Base-by-base conservation (phyloP, 1,140 invertebrate genomes). In the Diuraphis noxia region DNA sequence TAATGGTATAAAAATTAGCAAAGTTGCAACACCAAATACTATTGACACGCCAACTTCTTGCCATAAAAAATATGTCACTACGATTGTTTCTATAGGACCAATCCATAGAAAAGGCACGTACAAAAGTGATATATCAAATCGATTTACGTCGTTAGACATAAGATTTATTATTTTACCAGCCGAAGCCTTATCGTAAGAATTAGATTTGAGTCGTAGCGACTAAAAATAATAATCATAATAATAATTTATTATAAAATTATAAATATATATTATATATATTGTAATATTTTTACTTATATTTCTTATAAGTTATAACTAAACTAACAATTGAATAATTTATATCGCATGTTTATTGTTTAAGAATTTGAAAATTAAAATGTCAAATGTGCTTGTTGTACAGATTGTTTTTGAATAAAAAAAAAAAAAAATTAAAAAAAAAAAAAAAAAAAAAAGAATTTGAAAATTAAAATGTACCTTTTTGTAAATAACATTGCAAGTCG, bases 81-180 rank as follows among this genome's bases (percentile, higher is more conserved):
- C 95, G 63, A 96, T 94, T 10, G 97, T 96, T 93, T 98, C 96
- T 25, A 98, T 93, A 0, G 98, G 97, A 0, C 97, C 97, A 88
- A 97, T 95, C 96, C 96, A 97, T 92, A 97, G 94, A 93, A 96
- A 97, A 93, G 97, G 96, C 25, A 96, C 93, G 93, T 96, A 96
- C 88, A 95, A 94, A 30, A 96, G 94, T 1, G 95, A 95, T 79
- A 95, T 94, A 93, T 97, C 96, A 93, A 97, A 95, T 41, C 96
- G 95, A 92, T 95, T 96, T 88, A 97, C 96, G 93, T 99, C 98
- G 94, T 98, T 99, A 23, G 98, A 98, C 92, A 99, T 95, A 17
- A 99, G 95, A 94, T 99, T 99, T 23, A 99, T 96, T 93, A 99
- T 96, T 94, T 99, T 96, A 21, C 98, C 98, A 72, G 96, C 95